Percentiles rank a stretch among this genome's conserved stretches.
Evolutionary conservation across 2,113 vertebrate genomes (phyloP).

Genomic region (Alethe castanea): DNA sequence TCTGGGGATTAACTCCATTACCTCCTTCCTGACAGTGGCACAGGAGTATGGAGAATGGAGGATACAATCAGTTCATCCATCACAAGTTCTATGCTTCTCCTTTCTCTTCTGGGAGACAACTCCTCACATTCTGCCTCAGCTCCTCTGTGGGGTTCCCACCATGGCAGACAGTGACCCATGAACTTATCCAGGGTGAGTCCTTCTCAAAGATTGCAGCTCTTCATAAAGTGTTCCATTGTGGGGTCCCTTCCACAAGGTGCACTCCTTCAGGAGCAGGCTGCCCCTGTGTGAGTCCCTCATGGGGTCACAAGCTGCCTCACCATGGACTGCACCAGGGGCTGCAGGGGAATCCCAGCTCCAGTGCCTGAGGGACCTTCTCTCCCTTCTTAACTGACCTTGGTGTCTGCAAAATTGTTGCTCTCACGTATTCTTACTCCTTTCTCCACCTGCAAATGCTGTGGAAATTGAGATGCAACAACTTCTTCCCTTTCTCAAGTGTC

Average conservation of each 20-base stretch:
- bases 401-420: neutral
- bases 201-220: neutral
- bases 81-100: neutral
- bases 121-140: neutral
- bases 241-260: neutral
- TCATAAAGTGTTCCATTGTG: neutral
- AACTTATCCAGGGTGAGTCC: neutral
- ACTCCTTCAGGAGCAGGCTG: neutral
- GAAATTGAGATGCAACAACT: neutral
- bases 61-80: neutral
- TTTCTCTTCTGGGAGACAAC: neutral
- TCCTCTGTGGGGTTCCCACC: neutral
- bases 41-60: neutral
- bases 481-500: neutral
- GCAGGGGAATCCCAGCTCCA: neutral
- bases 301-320: neutral
- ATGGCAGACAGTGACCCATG: neutral
- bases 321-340: neutral
- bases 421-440: neutral
- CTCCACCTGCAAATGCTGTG: neutral
- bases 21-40: neutral
- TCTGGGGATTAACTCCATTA: neutral
- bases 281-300: fast-evolving
- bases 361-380: fast-evolving
- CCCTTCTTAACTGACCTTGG: neutral